Evolutionary conservation across 2,113 vertebrate genomes (phyloP).

Genomic region (Ploceus nigricollis): DNA sequence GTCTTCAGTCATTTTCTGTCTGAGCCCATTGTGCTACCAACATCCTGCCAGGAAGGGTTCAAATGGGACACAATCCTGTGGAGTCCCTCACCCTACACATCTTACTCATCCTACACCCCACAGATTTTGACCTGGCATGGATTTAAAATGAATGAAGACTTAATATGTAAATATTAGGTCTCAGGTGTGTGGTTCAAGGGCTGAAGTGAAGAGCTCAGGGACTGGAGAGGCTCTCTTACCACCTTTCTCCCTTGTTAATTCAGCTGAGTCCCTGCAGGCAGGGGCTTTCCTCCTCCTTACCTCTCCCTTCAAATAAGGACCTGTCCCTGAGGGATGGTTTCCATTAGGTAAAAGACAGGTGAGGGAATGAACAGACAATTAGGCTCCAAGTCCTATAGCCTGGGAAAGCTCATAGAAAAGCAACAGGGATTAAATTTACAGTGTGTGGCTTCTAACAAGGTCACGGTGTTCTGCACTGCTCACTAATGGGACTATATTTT

Average conservation of each 20-base stretch:
- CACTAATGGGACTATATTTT: neutral
- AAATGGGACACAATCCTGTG: neutral
- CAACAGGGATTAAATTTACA: neutral
- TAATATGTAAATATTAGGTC: neutral
- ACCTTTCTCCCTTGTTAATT: neutral
- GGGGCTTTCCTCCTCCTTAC: neutral
- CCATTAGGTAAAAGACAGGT: neutral
- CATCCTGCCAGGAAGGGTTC: neutral
- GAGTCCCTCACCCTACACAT: neutral
- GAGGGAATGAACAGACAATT: neutral
- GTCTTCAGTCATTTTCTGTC: neutral
- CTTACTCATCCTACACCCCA: neutral
- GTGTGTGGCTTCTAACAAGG: neutral
- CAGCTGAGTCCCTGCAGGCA: neutral
- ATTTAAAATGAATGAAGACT: neutral
- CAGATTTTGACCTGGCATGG: neutral
- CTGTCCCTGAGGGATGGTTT: neutral
- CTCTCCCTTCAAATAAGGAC: neutral
- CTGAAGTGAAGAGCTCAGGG: neutral
- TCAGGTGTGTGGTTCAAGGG: too few relatives aligned
- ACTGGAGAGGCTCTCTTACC: neutral
- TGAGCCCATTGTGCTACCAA: neutral
- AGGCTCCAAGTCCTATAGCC: neutral
- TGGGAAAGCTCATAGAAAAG: neutral
- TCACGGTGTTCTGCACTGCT: neutral